Evolutionary conservation across 2,113 vertebrate species (phyloP).

Genomic region (Corythoichthys haematopterus): DNA sequence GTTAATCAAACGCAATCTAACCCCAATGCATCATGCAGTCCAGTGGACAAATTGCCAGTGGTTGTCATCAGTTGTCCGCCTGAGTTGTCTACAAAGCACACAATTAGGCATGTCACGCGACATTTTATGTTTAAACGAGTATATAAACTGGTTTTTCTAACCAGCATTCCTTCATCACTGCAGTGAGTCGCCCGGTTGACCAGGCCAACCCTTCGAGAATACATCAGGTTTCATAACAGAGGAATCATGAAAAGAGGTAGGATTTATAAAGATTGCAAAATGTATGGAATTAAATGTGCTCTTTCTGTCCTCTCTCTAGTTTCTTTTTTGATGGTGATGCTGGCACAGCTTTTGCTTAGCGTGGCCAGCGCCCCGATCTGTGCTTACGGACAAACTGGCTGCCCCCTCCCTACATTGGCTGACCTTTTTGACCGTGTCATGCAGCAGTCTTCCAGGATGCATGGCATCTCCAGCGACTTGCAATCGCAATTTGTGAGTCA

Average conservation of each 20-base stretch:
- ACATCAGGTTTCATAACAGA: neutral
- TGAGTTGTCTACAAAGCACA: neutral
- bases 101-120: neutral
- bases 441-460: constrained; percentile 67
- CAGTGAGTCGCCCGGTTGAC: neutral
- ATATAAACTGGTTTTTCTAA: constrained; percentile 3
- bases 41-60: neutral
- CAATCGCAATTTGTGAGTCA: constrained; percentile 58
- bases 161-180: constrained; percentile 8
- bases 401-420: constrained; percentile 37
- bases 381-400: constrained; percentile 22
- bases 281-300: neutral
- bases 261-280: neutral
- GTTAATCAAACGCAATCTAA: too few species aligned
- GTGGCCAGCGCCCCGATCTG: constrained; percentile 30
- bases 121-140: neutral
- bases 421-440: constrained; percentile 69
- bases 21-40: neutral
- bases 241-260: constrained; percentile 25
- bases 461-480: constrained; percentile 65
- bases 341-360: constrained; percentile 38
- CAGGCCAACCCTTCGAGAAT: neutral
- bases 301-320: constrained; percentile 7
- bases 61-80: neutral
- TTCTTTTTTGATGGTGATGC: constrained; percentile 16